Percentiles rank a stretch among this genome's conserved stretches.
Evolutionary conservation across 2,888 invertebrate genomes (phyloP).

Genomic region (Polietes domitor): DNA sequence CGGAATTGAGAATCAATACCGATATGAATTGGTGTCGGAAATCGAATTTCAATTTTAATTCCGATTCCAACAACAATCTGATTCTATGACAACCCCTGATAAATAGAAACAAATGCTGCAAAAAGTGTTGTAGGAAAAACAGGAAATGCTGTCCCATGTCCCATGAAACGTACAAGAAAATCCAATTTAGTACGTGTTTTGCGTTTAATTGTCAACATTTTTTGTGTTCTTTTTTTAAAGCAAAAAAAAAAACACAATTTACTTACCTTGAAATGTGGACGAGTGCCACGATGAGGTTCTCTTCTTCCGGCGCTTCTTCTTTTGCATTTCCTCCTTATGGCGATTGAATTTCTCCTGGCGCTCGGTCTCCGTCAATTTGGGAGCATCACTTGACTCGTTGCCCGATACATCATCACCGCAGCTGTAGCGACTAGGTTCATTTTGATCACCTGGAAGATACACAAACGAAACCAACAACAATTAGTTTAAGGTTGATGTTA

Average conservation of each 20-base stretch:
- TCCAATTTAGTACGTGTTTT: no score
- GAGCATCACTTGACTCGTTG: constrained; percentile 80
- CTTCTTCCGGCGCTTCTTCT: constrained; percentile 94
- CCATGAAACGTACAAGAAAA: no score
- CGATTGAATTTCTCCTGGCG: constrained; percentile 84
- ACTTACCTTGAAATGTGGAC: constrained; percentile 92
- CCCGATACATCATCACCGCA: constrained; percentile 81
- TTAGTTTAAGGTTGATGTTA: not conserved
- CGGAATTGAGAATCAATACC: no score
- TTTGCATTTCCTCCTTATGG: constrained; percentile 93
- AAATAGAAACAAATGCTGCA: no score
- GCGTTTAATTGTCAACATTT: no score
- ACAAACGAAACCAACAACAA: not conserved
- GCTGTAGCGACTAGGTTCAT: constrained; percentile 80
- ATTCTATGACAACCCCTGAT: no score
- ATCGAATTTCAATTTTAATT: no score
- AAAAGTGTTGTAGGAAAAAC: no score
- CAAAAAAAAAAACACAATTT: no score
- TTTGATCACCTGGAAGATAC: constrained; percentile 74
- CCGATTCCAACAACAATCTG: no score
- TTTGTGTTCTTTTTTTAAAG: no score
- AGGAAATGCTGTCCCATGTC: no score
- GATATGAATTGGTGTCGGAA: not conserved
- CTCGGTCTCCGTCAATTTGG: constrained; percentile 80
- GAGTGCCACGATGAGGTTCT: constrained; percentile 94